Evolutionary conservation across 2,797 vertebrate species (phyloP).

Genomic region (Apogon talboti): DNA sequence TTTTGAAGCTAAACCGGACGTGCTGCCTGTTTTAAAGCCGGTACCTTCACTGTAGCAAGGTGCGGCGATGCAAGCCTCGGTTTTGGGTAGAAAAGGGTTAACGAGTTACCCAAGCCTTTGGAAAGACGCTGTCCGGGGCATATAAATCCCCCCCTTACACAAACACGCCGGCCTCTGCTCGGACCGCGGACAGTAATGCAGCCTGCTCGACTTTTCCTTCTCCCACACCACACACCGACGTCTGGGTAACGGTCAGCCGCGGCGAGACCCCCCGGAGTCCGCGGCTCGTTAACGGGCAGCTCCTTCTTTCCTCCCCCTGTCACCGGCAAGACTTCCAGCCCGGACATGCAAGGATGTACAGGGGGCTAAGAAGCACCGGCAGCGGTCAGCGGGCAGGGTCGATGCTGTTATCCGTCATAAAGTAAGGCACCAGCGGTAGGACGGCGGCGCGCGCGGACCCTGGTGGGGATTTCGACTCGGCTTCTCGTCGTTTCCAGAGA

Average conservation of each 20-base stretch:
- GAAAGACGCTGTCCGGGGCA: slow-evolving; percentile 22
- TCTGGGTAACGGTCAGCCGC: not conserved
- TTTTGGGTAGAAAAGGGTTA: slow-evolving; percentile 62
- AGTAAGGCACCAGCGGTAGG: slow-evolving; percentile 28
- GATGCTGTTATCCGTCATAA: slow-evolving; percentile 49
- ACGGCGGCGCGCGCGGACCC: slow-evolving; percentile 47
- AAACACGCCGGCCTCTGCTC: slow-evolving; percentile 34
- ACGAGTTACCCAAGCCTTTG: slow-evolving; percentile 30
- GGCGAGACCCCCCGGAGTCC: not conserved
- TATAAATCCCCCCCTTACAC: slow-evolving; percentile 21
- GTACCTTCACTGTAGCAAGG: not conserved
- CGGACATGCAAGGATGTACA: slow-evolving; percentile 63
- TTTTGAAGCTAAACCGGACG: slow-evolving; percentile 47
- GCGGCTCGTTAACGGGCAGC: not conserved
- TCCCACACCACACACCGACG: not conserved
- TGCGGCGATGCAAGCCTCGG: not conserved
- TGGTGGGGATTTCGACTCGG: slow-evolving; percentile 27
- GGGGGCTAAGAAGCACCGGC: slow-evolving; percentile 31
- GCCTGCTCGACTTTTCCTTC: not conserved
- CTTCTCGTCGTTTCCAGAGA: slow-evolving; percentile 25
- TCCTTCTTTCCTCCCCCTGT: not conserved
- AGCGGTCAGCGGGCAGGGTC: slow-evolving; percentile 48
- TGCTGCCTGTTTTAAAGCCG: fast-evolving
- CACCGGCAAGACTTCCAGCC: slow-evolving; percentile 9
- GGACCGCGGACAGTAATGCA: slow-evolving; percentile 12